phyloP scores from a whole-genome alignment of 2,888 invertebrate genomes.

The Melanchra persicariae region DNA sequence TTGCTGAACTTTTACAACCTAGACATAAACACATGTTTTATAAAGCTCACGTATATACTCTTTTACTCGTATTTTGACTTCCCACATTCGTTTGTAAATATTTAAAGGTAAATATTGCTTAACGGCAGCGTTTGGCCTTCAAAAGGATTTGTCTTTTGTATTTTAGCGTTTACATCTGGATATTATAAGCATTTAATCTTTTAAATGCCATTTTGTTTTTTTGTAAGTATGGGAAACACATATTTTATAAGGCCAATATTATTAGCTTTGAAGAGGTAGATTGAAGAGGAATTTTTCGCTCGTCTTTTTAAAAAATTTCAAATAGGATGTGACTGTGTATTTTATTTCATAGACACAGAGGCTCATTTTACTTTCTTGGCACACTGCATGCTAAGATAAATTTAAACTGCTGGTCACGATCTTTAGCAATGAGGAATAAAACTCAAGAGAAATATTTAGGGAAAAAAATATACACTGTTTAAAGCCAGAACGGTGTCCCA shows the following conservation, averaged over 20 bases:
- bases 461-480: background rate
- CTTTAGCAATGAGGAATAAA: slow-evolving; percentile 2
- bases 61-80: slow-evolving; percentile 7
- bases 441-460: background rate
- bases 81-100: slow-evolving; percentile 8
- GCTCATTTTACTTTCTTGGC: slow-evolving; percentile 5
- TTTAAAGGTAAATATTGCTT: slow-evolving; percentile 26
- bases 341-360: background rate
- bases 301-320: background rate
- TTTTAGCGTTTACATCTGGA: slow-evolving; percentile 2
- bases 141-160: slow-evolving; percentile 3
- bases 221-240: background rate
- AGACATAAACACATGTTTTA: background rate
- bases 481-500: slow-evolving; percentile 1
- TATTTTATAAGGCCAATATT: too few relatives aligned
- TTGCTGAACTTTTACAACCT: slow-evolving; percentile 8
- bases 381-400: slow-evolving; percentile 6
- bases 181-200: background rate
- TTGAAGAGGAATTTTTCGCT: too few relatives aligned
- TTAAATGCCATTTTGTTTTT: background rate
- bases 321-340: background rate
- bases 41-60: background rate
- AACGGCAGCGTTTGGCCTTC: background rate
- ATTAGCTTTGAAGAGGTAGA: background rate
- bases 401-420: slow-evolving; percentile 25